Percentiles rank a stretch among this genome's conserved stretches.
These are phyloP conservation scores for Phyllotis vaccarum DNA, from an alignment of 2,797 vertebrate species.

Conservation along the genomic window DNA sequence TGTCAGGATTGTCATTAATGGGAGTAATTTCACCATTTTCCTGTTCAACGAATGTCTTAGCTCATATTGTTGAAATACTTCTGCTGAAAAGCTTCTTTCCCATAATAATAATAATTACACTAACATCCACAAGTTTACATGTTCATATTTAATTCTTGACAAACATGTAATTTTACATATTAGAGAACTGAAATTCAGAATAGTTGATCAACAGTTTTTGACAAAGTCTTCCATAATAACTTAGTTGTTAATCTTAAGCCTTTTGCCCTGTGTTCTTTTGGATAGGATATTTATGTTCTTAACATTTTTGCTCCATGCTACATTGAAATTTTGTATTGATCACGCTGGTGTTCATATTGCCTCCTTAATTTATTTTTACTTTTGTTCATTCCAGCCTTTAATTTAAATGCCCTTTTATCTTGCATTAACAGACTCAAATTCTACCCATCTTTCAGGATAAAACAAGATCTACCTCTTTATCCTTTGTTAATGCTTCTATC, in stretches of 20 bases:
- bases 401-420: neutral
- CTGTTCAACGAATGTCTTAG: neutral
- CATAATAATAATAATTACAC: constrained; percentile 16
- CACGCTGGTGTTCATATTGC: neutral
- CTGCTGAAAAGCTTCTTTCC: constrained; percentile 3
- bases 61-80: constrained; percentile 13
- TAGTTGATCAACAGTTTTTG: constrained; percentile 12
- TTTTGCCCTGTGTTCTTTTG: neutral
- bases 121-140: neutral
- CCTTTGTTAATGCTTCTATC: neutral
- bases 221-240: neutral
- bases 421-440: constrained; percentile 21
- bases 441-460: neutral
- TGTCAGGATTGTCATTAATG: constrained; percentile 31
- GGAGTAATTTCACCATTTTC: constrained; percentile 31
- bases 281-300: constrained; percentile 30
- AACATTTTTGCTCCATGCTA: constrained; percentile 24
- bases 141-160: constrained; percentile 28
- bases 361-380: neutral
- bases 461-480: neutral
- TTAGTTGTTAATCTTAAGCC: constrained; percentile 16
- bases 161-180: constrained; percentile 13
- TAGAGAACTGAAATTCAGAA: neutral
- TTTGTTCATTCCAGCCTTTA: constrained; percentile 26
- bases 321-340: neutral